Conservation (phyloP, 1,140 invertebrate species). For the Sogatella furcifera region DNA sequence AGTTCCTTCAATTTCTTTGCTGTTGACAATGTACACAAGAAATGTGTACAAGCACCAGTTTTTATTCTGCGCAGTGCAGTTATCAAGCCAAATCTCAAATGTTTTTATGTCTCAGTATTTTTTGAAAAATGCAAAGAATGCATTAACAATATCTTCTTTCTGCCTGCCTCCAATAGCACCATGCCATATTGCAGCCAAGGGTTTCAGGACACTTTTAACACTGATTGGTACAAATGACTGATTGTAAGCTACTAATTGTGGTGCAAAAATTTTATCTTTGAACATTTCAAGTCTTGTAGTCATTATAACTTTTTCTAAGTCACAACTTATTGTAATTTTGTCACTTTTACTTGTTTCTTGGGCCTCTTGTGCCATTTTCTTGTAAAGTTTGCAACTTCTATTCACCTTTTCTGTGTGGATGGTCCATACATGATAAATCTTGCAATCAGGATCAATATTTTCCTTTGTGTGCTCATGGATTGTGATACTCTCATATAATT, state of each 20-base stretch:
- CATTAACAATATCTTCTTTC: constrained; percentile 20
- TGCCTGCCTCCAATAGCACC: constrained; percentile 21
- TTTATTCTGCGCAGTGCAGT: constrained; percentile 23
- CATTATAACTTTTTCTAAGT: constrained; percentile 14
- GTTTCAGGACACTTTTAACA: constrained; percentile 1
- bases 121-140: constrained; percentile 11
- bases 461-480: too few relatives aligned
- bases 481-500: too few relatives aligned
- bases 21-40: constrained; percentile 15
- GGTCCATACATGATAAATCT: too few relatives aligned
- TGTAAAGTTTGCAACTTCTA: too few relatives aligned
- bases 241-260: constrained; percentile 1
- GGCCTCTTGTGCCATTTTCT: too few relatives aligned
- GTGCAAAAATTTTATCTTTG: constrained; percentile 16
- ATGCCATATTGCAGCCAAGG: constrained; percentile 11
- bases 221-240: constrained; percentile 14
- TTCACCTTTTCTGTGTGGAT: too few relatives aligned
- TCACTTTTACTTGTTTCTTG: too few relatives aligned
- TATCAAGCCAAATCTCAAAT: constrained; percentile 22
- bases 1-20: constrained; percentile 20
- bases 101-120: constrained; percentile 9
- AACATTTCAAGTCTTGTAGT: constrained; percentile 16
- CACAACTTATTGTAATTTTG: not conserved
- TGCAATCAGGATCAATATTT: too few relatives aligned
- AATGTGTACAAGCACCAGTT: constrained; percentile 15